Percentiles rank a stretch among this genome's conserved stretches.
Evolutionary conservation across 2,113 vertebrate genomes (phyloP).

Genomic region (Poecile atricapillus): DNA sequence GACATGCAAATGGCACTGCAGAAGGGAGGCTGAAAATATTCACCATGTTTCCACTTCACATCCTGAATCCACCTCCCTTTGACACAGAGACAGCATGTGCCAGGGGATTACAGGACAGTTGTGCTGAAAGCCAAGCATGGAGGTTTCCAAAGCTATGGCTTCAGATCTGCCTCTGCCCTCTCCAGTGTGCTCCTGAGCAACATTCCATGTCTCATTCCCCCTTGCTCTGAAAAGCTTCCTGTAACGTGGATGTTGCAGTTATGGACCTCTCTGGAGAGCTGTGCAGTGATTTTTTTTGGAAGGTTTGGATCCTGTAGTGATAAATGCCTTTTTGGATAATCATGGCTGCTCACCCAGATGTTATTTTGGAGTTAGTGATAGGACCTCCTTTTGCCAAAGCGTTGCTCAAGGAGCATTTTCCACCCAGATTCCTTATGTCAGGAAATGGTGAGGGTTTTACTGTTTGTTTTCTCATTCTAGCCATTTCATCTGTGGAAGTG

Average conservation of each 20-base stretch:
- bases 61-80: background rate
- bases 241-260: background rate
- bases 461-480: background rate
- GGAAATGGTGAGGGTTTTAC: background rate
- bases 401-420: slow-evolving; percentile 6
- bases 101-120: background rate
- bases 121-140: background rate
- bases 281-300: background rate
- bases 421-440: background rate
- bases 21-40: background rate
- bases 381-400: background rate
- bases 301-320: background rate
- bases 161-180: background rate
- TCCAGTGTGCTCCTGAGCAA: background rate
- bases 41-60: background rate
- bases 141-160: background rate
- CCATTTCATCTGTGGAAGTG: background rate
- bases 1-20: background rate
- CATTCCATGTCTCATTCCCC: background rate
- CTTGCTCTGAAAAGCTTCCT: background rate
- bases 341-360: background rate
- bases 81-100: rapidly evolving
- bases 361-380: background rate
- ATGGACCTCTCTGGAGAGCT: background rate
- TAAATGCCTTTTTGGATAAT: background rate